Evolutionary conservation across 1,140 invertebrate species (phyloP).

Genomic region (Lepidurus arcticus): DNA sequence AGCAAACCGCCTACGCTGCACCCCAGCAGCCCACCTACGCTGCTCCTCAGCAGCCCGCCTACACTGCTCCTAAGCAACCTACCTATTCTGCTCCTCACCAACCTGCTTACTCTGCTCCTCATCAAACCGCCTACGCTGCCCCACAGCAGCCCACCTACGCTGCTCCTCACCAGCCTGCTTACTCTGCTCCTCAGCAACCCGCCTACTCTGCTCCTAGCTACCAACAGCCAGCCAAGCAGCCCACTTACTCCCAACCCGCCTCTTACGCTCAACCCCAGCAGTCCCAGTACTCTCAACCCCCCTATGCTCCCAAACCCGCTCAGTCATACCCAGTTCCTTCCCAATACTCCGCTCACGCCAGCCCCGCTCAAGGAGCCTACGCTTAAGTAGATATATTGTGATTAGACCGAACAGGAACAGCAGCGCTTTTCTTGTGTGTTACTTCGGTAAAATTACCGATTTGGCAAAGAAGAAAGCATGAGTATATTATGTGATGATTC

Average conservation of each 20-base stretch:
- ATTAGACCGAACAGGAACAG: not conserved
- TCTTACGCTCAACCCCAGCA: not conserved
- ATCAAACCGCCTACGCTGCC: not conserved
- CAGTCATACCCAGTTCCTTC: not conserved
- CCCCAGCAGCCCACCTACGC: not conserved
- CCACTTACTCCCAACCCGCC: not conserved
- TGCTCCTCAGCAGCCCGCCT: not conserved
- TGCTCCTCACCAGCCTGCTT: not conserved
- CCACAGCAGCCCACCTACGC: not conserved
- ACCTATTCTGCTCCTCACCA: not conserved
- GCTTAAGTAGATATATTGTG: not conserved
- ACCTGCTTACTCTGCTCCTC: not conserved
- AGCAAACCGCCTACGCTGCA: not conserved
- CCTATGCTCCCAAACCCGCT: no score
- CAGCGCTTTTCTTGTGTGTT: not conserved
- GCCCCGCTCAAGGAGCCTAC: not conserved
- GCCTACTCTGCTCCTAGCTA: not conserved
- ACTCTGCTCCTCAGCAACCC: not conserved
- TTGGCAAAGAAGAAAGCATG: no score
- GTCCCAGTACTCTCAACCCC: not conserved
- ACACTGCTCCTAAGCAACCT: not conserved
- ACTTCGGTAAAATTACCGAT: no score
- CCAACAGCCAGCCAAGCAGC: constrained; percentile 1
- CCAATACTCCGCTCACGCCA: not conserved
- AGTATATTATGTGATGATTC: no score